Evolutionary conservation across 2,888 invertebrate genomes (phyloP), one percentile per base, ranked within the genome.

Genomic region (Caenorhabditis angaria): DNA sequence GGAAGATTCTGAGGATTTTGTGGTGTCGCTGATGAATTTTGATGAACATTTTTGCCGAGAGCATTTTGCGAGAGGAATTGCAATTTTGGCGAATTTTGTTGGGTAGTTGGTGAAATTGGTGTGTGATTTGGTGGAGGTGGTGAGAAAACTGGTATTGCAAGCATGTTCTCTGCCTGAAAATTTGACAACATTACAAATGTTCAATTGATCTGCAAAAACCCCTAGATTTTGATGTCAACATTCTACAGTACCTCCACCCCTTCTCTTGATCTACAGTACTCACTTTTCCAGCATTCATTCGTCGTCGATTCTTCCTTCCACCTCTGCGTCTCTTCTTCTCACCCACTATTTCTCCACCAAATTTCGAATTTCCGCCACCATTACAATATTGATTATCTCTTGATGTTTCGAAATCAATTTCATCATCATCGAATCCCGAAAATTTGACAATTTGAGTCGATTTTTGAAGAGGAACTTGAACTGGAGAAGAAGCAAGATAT

Each of bases 371-470:
- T 3, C 2, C 51, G 1, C 25, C 47, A 0, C 47, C 24, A 48
- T 5, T 18, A n/a, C 27, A 2, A 41, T 12, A 32, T 48, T 2
- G n/a, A 32, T 8, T 8, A 24, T 8, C 2, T 28, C 14, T 20
- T 12, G 18, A 24, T 25, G 12, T 27, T 20, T 54, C 24, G 22
- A 48, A 5, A 22, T 66, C 61, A 0, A 20, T 20, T 4, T 66
- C 66, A 61, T 65, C 65, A 48, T 66, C 66, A 56, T 66, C 66
- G 32, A 66, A 66, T 4, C 66, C 66, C 22, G 28, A 54, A 50
- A 57, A 67, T 29, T 28, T 28, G 8, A 61, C 61, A n/a, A 61
- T 57, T 3, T n/a, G n/a, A n/a, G n/a, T n/a, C n/a, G n/a, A n/a
- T n/a, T n/a, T n/a, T n/a, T n/a, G n/a, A n/a, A n/a, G n/a, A n/a